These are phyloP conservation scores for Cerceris rybyensis DNA, from an alignment of 2,888 invertebrate species.

Conservation along the genomic window DNA sequence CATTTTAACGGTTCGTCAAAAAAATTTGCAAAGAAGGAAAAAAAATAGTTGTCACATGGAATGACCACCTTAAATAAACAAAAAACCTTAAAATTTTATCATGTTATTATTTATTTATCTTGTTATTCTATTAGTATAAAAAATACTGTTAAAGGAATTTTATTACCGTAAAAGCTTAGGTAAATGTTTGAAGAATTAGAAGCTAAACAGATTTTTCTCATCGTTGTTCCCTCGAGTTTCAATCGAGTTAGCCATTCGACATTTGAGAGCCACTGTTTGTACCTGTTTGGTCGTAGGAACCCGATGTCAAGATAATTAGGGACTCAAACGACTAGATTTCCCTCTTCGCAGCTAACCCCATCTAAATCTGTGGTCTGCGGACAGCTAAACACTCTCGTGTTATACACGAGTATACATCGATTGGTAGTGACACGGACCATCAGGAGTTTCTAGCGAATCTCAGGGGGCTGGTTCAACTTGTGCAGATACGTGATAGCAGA, in stretches of 20 bases:
- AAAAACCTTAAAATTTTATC: too few relatives aligned
- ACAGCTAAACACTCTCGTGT: conserved; percentile 61
- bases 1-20: too few relatives aligned
- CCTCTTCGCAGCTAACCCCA: conserved; percentile 61
- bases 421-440: conserved; percentile 56
- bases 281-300: conserved; percentile 58
- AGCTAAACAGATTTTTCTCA: not conserved
- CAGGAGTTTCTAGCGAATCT: conserved; percentile 54
- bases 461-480: conserved; percentile 21
- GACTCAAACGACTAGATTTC: conserved; percentile 62
- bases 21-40: too few relatives aligned
- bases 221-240: not conserved
- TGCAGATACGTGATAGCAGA: conserved; percentile 11
- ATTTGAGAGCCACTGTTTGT: conserved; percentile 61
- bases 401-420: conserved; percentile 59
- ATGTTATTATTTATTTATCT: too few relatives aligned
- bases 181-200: too few relatives aligned
- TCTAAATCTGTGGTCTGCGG: conserved; percentile 66
- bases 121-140: too few relatives aligned
- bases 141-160: too few relatives aligned
- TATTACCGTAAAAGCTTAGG: too few relatives aligned
- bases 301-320: conserved; percentile 69
- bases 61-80: too few relatives aligned
- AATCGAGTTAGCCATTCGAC: conserved; percentile 1
- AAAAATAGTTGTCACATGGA: too few relatives aligned